These are phyloP conservation scores for Bilobella aurantiaca DNA, from an alignment of 1,140 invertebrate species.

Conservation along the genomic window DNA sequence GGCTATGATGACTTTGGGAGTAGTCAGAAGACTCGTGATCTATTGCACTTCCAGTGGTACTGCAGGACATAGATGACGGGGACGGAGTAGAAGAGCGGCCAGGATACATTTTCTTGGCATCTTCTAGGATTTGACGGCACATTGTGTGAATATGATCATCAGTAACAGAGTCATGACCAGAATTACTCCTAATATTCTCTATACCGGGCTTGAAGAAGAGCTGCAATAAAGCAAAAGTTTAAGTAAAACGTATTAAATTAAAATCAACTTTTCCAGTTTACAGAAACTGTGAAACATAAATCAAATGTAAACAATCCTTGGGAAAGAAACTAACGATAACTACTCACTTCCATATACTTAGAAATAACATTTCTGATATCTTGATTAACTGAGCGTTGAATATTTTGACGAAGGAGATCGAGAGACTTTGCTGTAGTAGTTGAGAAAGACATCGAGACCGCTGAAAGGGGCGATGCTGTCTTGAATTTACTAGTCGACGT, in stretches of 20 bases:
- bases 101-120: conserved; percentile 59
- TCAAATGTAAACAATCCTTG: no score
- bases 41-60: conserved; percentile 29
- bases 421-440: conserved; percentile 38
- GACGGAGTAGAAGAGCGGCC: conserved; percentile 26
- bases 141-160: conserved; percentile 63
- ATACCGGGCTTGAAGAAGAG: conserved; percentile 66
- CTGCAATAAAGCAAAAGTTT: conserved; percentile 42
- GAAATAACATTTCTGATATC: conserved; percentile 64
- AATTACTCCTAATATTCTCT: conserved; percentile 63
- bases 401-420: conserved; percentile 59
- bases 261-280: no score
- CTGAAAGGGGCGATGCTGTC: conserved; percentile 23
- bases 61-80: conserved; percentile 20
- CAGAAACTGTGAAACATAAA: no score
- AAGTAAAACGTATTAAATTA: background rate
- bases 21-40: conserved; percentile 20
- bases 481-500: conserved; percentile 27
- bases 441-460: conserved; percentile 28
- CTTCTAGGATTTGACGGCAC: conserved; percentile 64
- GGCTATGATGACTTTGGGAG: conserved; percentile 15
- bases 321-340: no score
- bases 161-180: conserved; percentile 58
- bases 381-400: conserved; percentile 63
- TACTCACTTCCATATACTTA: conserved; percentile 59